Conservation (phyloP, 2,797 vertebrate genomes). For the Takifugu rubripes region DNA sequence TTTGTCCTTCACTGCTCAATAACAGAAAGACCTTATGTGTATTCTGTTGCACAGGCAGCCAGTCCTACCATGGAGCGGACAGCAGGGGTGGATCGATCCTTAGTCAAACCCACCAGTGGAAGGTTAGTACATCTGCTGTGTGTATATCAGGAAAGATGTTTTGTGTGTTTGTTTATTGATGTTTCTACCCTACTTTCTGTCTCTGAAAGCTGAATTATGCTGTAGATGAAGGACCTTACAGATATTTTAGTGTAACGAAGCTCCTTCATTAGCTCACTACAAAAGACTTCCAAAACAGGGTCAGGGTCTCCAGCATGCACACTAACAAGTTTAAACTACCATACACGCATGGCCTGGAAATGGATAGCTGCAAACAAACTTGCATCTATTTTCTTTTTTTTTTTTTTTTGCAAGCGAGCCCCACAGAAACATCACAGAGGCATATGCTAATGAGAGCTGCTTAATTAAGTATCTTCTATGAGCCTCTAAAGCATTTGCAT, state of each 20-base stretch:
- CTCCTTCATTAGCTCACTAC: constrained; percentile 76
- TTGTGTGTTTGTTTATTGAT: constrained; percentile 37
- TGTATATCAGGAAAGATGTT: not conserved
- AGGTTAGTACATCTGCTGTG: constrained; percentile 49
- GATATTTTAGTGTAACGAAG: constrained; percentile 64
- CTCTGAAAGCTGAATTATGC: constrained; percentile 59
- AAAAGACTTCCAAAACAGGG: constrained; percentile 68
- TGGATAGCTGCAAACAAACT: constrained; percentile 40
- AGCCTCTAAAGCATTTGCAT: constrained; percentile 14
- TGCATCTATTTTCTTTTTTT: constrained; percentile 13
- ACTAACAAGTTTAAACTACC: constrained; percentile 3
- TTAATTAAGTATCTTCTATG: constrained; percentile 52
- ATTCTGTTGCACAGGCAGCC: constrained; percentile 46
- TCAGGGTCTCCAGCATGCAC: constrained; percentile 48
- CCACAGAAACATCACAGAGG: constrained; percentile 13
- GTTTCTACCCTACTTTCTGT: constrained; percentile 65
- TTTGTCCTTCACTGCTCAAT: constrained; percentile 9
- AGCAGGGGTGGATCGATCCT: constrained; percentile 43
- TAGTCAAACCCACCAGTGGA: constrained; percentile 46
- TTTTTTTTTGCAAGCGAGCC: constrained; percentile 6
- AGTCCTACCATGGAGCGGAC: constrained; percentile 40
- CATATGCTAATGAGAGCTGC: constrained; percentile 52
- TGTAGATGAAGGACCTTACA: constrained; percentile 71
- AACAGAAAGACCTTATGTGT: constrained; percentile 28
- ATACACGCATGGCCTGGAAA: constrained; percentile 28